Evolutionary conservation across 2,888 invertebrate species (phyloP), one percentile per base, ranked within the genome.

Genomic region (Mycogona germanica): DNA sequence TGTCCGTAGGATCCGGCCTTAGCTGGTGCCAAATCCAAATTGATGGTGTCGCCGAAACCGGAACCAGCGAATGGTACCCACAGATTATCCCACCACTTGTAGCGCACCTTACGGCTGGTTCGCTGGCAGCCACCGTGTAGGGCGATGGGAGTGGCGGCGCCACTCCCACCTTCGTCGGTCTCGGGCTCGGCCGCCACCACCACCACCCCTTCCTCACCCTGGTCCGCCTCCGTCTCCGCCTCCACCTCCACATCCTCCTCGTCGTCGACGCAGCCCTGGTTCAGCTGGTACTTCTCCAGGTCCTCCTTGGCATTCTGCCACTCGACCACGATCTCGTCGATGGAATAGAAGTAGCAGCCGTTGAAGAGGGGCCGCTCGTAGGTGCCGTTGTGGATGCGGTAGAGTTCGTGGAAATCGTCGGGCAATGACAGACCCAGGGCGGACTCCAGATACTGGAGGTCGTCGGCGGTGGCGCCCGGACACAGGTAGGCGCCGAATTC

Each of bases 41-140:
- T 46, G 17, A 46, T 29, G 17, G 25, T 29, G 19, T 46, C 26
- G 14, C 46, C 46, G 4, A 21, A 46, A 2, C n/a, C 19, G 28
- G 46, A 46, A 21, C 14, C 46, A n/a, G 46, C 46, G 29, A 46
- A 46, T 6, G 46, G 28, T 6, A 46, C 30, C 46, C 46, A 46
- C 21, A 25, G 29, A 28, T 25, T 28, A 30, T 46, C 46, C 46
- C 46, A 46, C 46, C 46, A 46, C 4, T 26, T 46, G 29, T 46
- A 28, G 12, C n/a, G 25, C 12, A 46, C 19, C 29, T 46, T 29
- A 28, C 25, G 46, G 12, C 19, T n/a, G n/a, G n/a, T n/a, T n/a
- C n/a, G n/a, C n/a, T n/a, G n/a, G n/a, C n/a, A n/a, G n/a, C n/a
- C n/a, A n/a, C n/a, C n/a, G n/a, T n/a, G n/a, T n/a, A n/a, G n/a